Percentiles rank a stretch among this genome's conserved stretches.
Evolutionary conservation across 1,140 invertebrate species (phyloP).

Genomic region (Ylistrum balloti): DNA sequence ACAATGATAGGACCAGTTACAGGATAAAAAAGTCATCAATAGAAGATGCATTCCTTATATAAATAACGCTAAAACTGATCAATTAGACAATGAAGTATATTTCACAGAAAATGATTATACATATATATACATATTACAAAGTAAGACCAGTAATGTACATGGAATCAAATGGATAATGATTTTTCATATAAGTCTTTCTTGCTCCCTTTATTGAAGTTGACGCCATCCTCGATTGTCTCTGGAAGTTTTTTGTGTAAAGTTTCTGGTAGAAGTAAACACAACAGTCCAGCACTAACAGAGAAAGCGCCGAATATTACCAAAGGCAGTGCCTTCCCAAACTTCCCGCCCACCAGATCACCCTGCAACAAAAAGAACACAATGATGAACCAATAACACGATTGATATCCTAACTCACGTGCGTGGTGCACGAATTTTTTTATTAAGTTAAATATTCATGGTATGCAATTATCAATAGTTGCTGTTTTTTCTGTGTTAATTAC

Average conservation of each 20-base stretch:
- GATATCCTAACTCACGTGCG: too few relatives aligned
- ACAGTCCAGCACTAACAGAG: slow-evolving; percentile 83
- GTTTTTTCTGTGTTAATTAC: too few relatives aligned
- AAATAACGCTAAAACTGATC: too few relatives aligned
- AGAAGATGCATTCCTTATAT: too few relatives aligned
- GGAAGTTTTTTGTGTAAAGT: slow-evolving; percentile 84
- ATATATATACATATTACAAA: too few relatives aligned
- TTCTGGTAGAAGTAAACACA: slow-evolving; percentile 84
- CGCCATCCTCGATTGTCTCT: slow-evolving; percentile 85
- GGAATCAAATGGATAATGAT: background rate
- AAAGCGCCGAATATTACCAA: slow-evolving; percentile 85
- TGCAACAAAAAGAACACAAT: slow-evolving; percentile 7
- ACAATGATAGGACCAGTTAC: too few relatives aligned
- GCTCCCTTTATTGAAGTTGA: slow-evolving; percentile 60
- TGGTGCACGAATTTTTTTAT: too few relatives aligned
- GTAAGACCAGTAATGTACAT: background rate
- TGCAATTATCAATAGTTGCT: too few relatives aligned
- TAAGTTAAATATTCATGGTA: too few relatives aligned
- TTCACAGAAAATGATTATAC: background rate
- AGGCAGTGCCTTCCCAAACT: slow-evolving; percentile 78
- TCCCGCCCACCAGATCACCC: slow-evolving; percentile 65
- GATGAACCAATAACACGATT: too few relatives aligned
- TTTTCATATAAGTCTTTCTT: slow-evolving; percentile 13
- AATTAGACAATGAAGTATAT: too few relatives aligned
- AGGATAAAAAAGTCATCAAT: too few relatives aligned